Evolutionary conservation across 2,888 invertebrate genomes (phyloP).

Genomic region (Drosophila mettleri): DNA sequence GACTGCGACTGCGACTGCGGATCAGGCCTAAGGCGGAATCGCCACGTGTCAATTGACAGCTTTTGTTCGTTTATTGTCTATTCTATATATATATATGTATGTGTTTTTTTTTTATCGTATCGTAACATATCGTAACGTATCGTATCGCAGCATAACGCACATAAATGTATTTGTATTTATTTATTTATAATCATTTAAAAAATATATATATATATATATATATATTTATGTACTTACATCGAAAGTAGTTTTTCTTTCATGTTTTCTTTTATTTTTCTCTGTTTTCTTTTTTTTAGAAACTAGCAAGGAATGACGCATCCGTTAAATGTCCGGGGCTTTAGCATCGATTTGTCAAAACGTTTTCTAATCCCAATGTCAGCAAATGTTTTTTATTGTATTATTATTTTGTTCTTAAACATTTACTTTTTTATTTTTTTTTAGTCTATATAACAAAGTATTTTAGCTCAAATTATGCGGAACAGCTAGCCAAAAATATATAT

Average conservation of each 20-base stretch:
- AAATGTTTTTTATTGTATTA: constrained; percentile 24
- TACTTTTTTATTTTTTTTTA: neutral
- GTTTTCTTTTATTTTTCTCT: neutral
- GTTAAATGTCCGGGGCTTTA: constrained; percentile 42
- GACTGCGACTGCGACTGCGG: constrained; percentile 20
- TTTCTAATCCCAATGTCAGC: constrained; percentile 68
- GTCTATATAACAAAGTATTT: too few species aligned
- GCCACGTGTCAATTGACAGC: neutral
- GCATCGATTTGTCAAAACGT: constrained; percentile 72
- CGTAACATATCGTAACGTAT: constrained; percentile 1
- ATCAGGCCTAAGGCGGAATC: constrained; percentile 50
- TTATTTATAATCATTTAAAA: constrained; percentile 77
- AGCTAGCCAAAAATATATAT: too few species aligned
- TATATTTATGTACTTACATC: constrained; percentile 34
- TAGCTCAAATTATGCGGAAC: too few species aligned
- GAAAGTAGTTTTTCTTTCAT: constrained; percentile 6
- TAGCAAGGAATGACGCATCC: constrained; percentile 1
- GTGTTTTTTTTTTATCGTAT: constrained; percentile 18
- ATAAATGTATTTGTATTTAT: constrained; percentile 75
- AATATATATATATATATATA: constrained; percentile 31
- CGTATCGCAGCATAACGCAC: constrained; percentile 30
- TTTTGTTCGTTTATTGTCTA: constrained; percentile 30
- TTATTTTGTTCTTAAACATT: constrained; percentile 2
- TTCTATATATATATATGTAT: constrained; percentile 8
- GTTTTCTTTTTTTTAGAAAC: neutral